phyloP scores from a whole-genome alignment of 2,888 invertebrate genomes.

The Notocelia uddmanniana region DNA sequence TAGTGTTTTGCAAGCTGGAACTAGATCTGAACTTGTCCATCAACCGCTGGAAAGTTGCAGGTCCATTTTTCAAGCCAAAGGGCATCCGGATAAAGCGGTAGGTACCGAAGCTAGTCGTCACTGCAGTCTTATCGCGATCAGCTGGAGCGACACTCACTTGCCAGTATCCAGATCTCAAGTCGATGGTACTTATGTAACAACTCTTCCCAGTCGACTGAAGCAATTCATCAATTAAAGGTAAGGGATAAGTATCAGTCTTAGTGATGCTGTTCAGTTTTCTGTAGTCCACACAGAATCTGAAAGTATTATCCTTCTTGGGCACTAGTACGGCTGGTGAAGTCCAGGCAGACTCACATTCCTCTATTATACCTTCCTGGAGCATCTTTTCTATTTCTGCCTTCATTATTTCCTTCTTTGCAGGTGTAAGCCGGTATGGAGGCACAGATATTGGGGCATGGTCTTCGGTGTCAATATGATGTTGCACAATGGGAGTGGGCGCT shows the following conservation, averaged over 20 bases:
- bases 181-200: slow-evolving; percentile 57
- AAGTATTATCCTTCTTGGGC: slow-evolving; percentile 54
- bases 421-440: slow-evolving; percentile 57
- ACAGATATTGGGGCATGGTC: slow-evolving; percentile 55
- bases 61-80: slow-evolving; percentile 55
- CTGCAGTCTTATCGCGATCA: slow-evolving; percentile 54
- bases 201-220: slow-evolving; percentile 53
- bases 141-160: slow-evolving; percentile 53
- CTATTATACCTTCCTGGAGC: slow-evolving; percentile 55
- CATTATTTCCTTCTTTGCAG: slow-evolving; percentile 52
- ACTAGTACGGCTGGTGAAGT: slow-evolving; percentile 57
- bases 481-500: slow-evolving; percentile 43
- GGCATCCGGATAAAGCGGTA: slow-evolving; percentile 55
- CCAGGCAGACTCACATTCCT: slow-evolving; percentile 59
- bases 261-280: slow-evolving; percentile 50
- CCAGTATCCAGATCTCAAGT: slow-evolving; percentile 61
- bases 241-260: slow-evolving; percentile 50
- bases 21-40: slow-evolving; percentile 53
- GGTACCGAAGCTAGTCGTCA: slow-evolving; percentile 53
- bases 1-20: slow-evolving; percentile 40
- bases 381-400: slow-evolving; percentile 54
- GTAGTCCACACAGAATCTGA: slow-evolving; percentile 57
- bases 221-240: slow-evolving; percentile 60
- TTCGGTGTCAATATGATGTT: slow-evolving; percentile 55
- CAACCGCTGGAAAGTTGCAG: slow-evolving; percentile 53